phyloP scores from a whole-genome alignment of 2,888 invertebrate genomes.

The Scaptomyza polygonia region DNA sequence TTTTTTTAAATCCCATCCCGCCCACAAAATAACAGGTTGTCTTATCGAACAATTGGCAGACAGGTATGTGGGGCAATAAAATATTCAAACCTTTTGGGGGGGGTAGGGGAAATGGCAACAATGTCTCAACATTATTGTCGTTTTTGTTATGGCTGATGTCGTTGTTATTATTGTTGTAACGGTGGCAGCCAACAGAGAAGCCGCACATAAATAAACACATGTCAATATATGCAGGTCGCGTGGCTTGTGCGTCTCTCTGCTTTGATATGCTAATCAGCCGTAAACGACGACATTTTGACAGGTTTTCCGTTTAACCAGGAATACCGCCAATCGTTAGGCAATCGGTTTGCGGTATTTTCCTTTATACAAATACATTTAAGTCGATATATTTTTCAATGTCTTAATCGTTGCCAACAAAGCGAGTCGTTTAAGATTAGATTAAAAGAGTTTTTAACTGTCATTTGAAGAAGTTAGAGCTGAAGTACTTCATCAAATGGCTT shows the following conservation, averaged over 20 bases:
- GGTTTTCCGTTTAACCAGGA: constrained; percentile 78
- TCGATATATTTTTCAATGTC: constrained; percentile 12
- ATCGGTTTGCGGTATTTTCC: background rate
- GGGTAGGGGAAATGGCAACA: background rate
- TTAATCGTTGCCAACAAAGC: constrained; percentile 42
- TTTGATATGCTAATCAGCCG: constrained; percentile 77
- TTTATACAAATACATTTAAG: constrained; percentile 4
- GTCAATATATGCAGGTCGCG: constrained; percentile 72
- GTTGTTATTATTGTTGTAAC: constrained; percentile 8
- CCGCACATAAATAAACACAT: constrained; percentile 71
- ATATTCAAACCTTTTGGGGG: constrained; percentile 61
- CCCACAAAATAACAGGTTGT: constrained; percentile 3
- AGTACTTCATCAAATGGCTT: constrained; percentile 22
- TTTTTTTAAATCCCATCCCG: background rate
- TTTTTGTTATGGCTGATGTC: constrained; percentile 10
- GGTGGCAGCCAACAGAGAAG: constrained; percentile 19
- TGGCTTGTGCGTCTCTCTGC: constrained; percentile 56
- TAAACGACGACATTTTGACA: constrained; percentile 77
- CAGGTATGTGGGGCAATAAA: constrained; percentile 61
- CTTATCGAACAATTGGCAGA: constrained; percentile 67
- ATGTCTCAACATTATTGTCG: background rate
- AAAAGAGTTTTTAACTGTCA: no score
- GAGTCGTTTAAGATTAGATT: background rate
- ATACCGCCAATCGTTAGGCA: constrained; percentile 28
- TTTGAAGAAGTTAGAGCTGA: background rate